Evolutionary conservation across 2,888 invertebrate species (phyloP), one percentile per base, ranked within the genome.

Genomic region (Plagiodera versicolora): DNA sequence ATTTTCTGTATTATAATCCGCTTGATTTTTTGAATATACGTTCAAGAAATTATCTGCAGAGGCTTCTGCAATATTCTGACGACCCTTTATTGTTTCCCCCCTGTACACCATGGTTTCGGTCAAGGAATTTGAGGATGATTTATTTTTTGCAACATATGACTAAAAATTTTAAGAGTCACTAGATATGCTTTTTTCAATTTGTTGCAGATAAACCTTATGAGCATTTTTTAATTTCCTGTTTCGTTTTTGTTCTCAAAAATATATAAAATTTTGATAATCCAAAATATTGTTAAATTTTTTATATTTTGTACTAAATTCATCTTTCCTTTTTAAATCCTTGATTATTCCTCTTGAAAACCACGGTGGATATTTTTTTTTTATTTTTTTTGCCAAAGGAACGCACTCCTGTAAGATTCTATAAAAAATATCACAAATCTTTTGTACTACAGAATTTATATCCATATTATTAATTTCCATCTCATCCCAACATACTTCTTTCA

Each of bases 1-100:
- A 47, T 49, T 49, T 24, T 49, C 49, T 49, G 49, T 28, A 14
- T 24, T 49, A 49, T 49, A 49, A 49, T 24, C 49, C 20, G n/a
- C 28, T 49, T 49, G 14, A 49, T 47, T 47, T 47, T 47, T 47
- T 47, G 6, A 47, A 47, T 18, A 47, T 18, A 18, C 47, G 47
- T 6, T 47, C 47, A 47, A 19, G 47, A 47, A 47, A 47, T 47
- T 47, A 19, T 47, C 32, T 32, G 32, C 32, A 32, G 11, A 32
- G 11, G 32, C 32, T 32, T 32, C 32, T 32, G 32, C 32, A 18
- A 47, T 47, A 47, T 47, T 47, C 19, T 47, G 49, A 49, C 10
- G 49, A n/a, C 28, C 11, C n/a, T 24, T 49, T 28, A 49, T 28
- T n/a, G 28, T 49, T 20, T 28, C 16, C 28, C 49, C 49, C 49